Base-by-base conservation (phyloP, 2,888 invertebrate genomes). In the Dryobota labecula region DNA sequence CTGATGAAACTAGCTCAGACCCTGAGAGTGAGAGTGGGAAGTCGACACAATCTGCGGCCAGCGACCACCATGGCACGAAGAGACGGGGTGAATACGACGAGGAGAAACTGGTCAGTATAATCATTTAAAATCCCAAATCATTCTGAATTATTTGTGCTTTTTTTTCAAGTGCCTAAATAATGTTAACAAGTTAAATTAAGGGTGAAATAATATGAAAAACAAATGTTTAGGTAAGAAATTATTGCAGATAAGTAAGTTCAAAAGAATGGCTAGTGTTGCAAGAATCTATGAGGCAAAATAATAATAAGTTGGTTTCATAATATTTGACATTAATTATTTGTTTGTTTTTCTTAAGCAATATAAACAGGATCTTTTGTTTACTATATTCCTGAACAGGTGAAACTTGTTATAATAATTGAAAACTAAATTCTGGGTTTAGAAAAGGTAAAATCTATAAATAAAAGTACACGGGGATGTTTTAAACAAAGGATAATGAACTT, bases 21-120 rank as follows among this genome's bases (percentile, higher is more conserved):
- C 89, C 90, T 8, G 97, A 97, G 72, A 96, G 93, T 90, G 95
- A 96, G 70, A 92, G 91, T 66, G 92, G 88, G 2, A 88, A 88
- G n/a, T 94, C 95, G 3, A 88, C 70, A 0, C 91, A 90, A 24
- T 95, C 95, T 1, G 90, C 86, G 3, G 84, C 87, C 33, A 95
- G 95, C 87, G 95, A 95, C 74, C 91, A 92, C 58, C 93, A 92
- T 89, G 90, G 91, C 2, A 85, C 87, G 18, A 91, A 90, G 71
- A 88, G 90, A 81, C 88, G 89, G 54, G 86, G 86, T 62, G 92
- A 94, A 66, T 92, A 91, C 88, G 93, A 95, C 90, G 96, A 96
- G 78, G 96, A 96, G 71, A 96, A 96, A 91, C 78, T 95, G 92
- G 96, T 95, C 75, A 92, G 93, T 89, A 67, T 49, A n/a, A 36